A percentile compares a stretch with the other conserved stretches of the same genome.
phyloP scores from a whole-genome alignment of 2,888 invertebrate genomes.

The Altica lythri region DNA sequence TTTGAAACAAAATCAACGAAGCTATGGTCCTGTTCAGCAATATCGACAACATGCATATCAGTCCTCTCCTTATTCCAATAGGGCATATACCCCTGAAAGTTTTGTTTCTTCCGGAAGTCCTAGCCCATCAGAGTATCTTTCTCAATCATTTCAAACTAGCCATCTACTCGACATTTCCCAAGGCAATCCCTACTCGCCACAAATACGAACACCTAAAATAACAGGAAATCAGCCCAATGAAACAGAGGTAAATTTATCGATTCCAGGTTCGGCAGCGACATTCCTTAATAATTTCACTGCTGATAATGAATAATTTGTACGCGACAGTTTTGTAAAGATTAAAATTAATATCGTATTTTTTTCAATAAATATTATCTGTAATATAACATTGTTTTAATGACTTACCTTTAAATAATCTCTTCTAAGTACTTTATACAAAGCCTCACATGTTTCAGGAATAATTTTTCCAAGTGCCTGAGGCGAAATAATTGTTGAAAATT shows the following conservation, averaged over 20 bases:
- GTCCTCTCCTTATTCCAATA: constrained; percentile 9
- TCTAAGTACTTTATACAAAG: constrained; percentile 9
- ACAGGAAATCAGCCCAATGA: constrained; percentile 5
- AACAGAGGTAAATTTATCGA: constrained; percentile 12
- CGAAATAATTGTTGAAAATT: constrained; percentile 10
- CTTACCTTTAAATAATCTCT: constrained; percentile 4
- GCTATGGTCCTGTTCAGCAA: not conserved
- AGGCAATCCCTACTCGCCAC: too few species aligned
- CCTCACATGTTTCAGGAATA: constrained; percentile 12
- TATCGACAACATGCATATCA: constrained; percentile 1
- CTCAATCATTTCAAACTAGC: too few species aligned
- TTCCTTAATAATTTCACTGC: constrained; percentile 9
- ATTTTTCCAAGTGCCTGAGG: too few species aligned
- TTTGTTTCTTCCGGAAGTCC: too few species aligned
- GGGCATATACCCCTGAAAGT: not conserved
- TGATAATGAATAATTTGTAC: constrained; percentile 1
- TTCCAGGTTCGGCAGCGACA: constrained; percentile 10
- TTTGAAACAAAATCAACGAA: too few species aligned
- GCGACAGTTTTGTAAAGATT: constrained; percentile 2
- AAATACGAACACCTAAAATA: constrained; percentile 1
- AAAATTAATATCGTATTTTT: too few species aligned
- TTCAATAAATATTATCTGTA: constrained; percentile 9
- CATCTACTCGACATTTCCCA: too few species aligned
- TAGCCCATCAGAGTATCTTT: too few species aligned
- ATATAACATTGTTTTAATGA: constrained; percentile 1